A percentile compares a stretch with the other conserved stretches of the same genome.
phyloP scores from a whole-genome alignment of 2,888 invertebrate species.

The Mantis religiosa region DNA sequence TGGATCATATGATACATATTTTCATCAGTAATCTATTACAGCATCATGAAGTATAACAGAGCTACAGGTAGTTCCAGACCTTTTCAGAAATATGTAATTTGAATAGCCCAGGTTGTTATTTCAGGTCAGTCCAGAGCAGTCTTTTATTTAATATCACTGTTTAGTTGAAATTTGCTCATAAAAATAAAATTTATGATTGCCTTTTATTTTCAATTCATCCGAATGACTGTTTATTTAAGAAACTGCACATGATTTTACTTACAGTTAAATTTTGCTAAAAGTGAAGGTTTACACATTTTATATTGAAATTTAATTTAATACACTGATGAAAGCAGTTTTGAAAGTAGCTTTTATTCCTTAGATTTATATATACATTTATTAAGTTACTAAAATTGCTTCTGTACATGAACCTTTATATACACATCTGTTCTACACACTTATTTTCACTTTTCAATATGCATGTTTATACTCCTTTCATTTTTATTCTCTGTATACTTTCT shows the following conservation, averaged over 20 bases:
- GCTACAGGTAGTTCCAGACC: background rate
- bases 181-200: background rate
- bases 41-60: background rate
- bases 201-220: too few relatives aligned
- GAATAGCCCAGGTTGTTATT: background rate
- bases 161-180: background rate
- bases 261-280: background rate
- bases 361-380: too few relatives aligned
- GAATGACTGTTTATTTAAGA: background rate
- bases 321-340: background rate
- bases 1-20: background rate
- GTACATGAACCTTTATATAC: background rate
- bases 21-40: background rate
- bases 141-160: background rate
- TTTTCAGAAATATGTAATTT: background rate
- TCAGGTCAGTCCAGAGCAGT: background rate
- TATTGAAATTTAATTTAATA: background rate
- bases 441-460: constrained; percentile 28
- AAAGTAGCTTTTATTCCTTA: too few relatives aligned
- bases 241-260: background rate
- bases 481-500: background rate
- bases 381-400: too few relatives aligned
- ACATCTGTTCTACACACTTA: background rate
- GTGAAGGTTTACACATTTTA: background rate
- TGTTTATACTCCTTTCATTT: background rate